These are phyloP conservation scores for Lithobius niger DNA, from an alignment of 1,140 invertebrate species.

Conservation along the genomic window DNA sequence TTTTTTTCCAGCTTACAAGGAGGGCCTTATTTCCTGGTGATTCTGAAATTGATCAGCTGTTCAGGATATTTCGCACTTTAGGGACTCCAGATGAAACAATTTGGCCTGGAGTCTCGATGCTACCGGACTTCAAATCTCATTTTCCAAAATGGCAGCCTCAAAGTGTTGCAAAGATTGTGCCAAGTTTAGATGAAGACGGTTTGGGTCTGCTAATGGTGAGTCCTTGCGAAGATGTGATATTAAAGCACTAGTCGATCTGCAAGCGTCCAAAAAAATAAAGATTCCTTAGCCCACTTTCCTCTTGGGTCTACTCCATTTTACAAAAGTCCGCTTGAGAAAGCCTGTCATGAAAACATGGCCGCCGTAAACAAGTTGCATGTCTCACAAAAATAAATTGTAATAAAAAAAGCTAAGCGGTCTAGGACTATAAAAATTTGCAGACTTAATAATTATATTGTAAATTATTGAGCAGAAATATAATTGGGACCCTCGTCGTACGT, in stretches of 20 bases:
- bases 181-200: slow-evolving; percentile 41
- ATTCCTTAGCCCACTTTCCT: too few species aligned
- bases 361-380: too few species aligned
- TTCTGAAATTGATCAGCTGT: slow-evolving; percentile 94
- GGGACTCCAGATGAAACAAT: slow-evolving; percentile 72
- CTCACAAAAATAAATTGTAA: too few species aligned
- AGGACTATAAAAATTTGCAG: slow-evolving; percentile 7
- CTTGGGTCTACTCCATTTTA: neutral
- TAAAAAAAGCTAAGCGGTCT: too few species aligned
- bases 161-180: slow-evolving; percentile 34
- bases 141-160: slow-evolving; percentile 69
- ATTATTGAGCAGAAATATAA: too few species aligned
- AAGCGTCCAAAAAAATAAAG: slow-evolving; percentile 21
- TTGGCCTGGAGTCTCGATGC: slow-evolving; percentile 67
- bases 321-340: too few species aligned
- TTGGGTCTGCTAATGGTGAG: slow-evolving; percentile 59
- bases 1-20: slow-evolving; percentile 50
- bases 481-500: too few species aligned
- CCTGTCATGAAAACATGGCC: too few species aligned
- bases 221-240: too few species aligned
- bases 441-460: too few species aligned
- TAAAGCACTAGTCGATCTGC: too few species aligned
- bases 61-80: slow-evolving; percentile 78
- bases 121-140: slow-evolving; percentile 75
- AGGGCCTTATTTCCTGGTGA: slow-evolving; percentile 81